phyloP scores from a whole-genome alignment of 1,140 invertebrate species.

The Battus philenor region DNA sequence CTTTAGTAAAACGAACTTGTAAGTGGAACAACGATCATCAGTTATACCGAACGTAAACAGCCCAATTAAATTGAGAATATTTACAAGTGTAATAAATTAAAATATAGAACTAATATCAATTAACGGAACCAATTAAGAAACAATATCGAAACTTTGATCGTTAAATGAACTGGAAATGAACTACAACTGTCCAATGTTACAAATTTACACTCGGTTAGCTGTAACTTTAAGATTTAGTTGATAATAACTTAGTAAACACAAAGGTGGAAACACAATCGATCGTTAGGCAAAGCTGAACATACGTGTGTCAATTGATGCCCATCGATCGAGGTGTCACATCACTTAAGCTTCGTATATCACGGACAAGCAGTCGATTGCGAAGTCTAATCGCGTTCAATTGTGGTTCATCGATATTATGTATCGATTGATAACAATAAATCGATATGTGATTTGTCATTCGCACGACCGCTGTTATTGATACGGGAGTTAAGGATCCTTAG shows the following conservation, averaged over 20 bases:
- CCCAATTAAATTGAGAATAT: constrained; percentile 8
- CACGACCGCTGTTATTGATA: background rate
- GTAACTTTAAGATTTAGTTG: background rate
- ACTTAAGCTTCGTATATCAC: constrained; percentile 2
- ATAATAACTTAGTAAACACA: background rate
- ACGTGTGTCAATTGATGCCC: constrained; percentile 1
- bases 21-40: constrained; percentile 5
- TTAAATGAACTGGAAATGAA: too few species aligned
- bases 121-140: too few species aligned
- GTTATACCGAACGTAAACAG: constrained; percentile 6
- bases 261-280: constrained; percentile 3
- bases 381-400: constrained; percentile 15
- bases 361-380: constrained; percentile 3
- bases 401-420: constrained; percentile 4
- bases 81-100: constrained; percentile 4
- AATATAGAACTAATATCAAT: background rate
- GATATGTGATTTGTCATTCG: constrained; percentile 9
- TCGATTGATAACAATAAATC: constrained; percentile 12
- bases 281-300: constrained; percentile 1
- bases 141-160: too few species aligned
- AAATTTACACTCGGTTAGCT: too few species aligned
- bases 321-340: constrained; percentile 6
- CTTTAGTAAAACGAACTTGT: too few species aligned
- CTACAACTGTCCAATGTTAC: too few species aligned
- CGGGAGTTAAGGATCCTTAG: too few species aligned